Evolutionary conservation across 2,797 vertebrate genomes (phyloP).

Genomic region (Emys orbicularis): DNA sequence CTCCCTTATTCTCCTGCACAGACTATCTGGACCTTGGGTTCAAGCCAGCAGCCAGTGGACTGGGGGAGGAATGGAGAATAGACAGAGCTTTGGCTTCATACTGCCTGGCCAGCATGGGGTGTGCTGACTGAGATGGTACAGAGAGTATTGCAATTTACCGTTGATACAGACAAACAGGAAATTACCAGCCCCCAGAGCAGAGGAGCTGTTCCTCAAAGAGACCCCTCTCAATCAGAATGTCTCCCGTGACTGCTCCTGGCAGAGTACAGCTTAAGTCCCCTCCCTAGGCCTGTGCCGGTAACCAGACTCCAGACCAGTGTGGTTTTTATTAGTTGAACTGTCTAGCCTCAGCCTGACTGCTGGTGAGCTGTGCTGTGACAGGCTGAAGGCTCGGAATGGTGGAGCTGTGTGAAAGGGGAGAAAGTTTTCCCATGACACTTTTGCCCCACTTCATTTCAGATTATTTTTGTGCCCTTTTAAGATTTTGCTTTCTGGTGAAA

Average conservation of each 20-base stretch:
- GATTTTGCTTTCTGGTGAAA: constrained; percentile 23
- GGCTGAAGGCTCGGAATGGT: neutral
- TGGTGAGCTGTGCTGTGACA: constrained; percentile 17
- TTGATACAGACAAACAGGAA: neutral
- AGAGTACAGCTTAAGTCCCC: neutral
- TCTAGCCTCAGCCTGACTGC: neutral
- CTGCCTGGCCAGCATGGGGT: rapidly evolving
- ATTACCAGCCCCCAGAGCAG: neutral
- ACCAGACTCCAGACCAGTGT: rapidly evolving
- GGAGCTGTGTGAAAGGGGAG: constrained; percentile 6
- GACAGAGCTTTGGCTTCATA: neutral
- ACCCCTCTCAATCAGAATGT: neutral
- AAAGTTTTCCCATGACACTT: neutral
- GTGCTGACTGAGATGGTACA: neutral
- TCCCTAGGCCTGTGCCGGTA: neutral
- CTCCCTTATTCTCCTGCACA: neutral
- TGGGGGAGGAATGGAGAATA: rapidly evolving
- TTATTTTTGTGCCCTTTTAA: constrained; percentile 34
- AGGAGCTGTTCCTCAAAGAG: neutral
- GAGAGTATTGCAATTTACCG: neutral
- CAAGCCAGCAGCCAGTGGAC: neutral
- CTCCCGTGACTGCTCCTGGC: neutral
- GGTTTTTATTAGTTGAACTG: constrained; percentile 11
- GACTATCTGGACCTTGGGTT: neutral
- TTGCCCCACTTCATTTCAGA: neutral